phyloP scores from a whole-genome alignment of 2,888 invertebrate genomes.

The Machimus rusticus region DNA sequence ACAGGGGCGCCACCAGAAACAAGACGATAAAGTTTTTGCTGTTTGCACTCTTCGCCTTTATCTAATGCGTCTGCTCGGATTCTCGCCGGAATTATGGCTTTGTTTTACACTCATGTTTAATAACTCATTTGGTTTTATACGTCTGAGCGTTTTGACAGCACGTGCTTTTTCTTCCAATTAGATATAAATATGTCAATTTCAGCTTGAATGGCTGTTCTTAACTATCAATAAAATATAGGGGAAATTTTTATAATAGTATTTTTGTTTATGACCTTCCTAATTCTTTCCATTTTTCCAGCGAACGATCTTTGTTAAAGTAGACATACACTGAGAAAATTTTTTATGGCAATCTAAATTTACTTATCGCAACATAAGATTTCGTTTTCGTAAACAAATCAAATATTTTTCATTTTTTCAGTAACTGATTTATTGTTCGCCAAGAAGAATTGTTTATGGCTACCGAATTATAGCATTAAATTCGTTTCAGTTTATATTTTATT shows the following conservation, averaged over 20 bases:
- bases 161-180: not conserved
- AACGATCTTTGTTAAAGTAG: too few species aligned
- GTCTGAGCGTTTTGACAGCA: not conserved
- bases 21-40: not conserved
- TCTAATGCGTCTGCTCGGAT: not conserved
- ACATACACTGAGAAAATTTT: too few species aligned
- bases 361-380: too few species aligned
- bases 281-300: too few species aligned
- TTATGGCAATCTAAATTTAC: too few species aligned
- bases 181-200: not conserved
- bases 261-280: not conserved
- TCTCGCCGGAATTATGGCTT: not conserved
- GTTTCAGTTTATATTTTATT: too few species aligned
- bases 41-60: not conserved
- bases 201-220: too few species aligned
- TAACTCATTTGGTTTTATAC: not conserved
- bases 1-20: not conserved
- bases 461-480: too few species aligned
- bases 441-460: too few species aligned
- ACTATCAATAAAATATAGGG: not conserved
- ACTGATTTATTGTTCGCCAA: too few species aligned
- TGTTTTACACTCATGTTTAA: not conserved
- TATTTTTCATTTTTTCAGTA: too few species aligned
- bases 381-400: too few species aligned
- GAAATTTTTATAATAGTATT: not conserved